Percentiles rank a stretch among this genome's conserved stretches.
Conservation (phyloP, 1,140 invertebrate genomes). For the Aphidius ervi region DNA sequence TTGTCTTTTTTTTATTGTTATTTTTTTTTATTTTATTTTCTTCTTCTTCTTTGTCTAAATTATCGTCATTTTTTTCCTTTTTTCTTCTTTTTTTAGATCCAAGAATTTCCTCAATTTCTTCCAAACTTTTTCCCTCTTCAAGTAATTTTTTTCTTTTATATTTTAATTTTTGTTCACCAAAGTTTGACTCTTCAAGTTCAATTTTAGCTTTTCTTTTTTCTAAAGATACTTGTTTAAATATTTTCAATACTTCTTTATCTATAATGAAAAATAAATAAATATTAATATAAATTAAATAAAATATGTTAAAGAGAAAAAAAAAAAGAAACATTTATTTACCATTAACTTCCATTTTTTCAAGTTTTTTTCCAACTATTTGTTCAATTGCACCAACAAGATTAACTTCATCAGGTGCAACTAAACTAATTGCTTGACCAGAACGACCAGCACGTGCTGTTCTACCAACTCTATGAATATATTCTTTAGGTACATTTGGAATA, state of each 20-base stretch:
- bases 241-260: slow-evolving; percentile 80
- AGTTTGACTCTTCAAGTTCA: slow-evolving; percentile 84
- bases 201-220: slow-evolving; percentile 89
- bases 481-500: slow-evolving; percentile 82
- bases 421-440: slow-evolving; percentile 79
- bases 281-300: not conserved
- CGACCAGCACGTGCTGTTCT: slow-evolving; percentile 91
- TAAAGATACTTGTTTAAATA: slow-evolving; percentile 87
- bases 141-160: slow-evolving; percentile 87
- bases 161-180: slow-evolving; percentile 81
- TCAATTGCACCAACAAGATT: slow-evolving; percentile 84
- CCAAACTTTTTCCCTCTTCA: slow-evolving; percentile 76
- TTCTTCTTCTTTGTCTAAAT: slow-evolving; percentile 10
- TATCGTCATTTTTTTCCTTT: slow-evolving; percentile 27
- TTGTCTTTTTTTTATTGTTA: not conserved
- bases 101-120: slow-evolving; percentile 59
- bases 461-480: slow-evolving; percentile 96
- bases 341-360: slow-evolving; percentile 80
- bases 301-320: slow-evolving; percentile 17
- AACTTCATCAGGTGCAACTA: slow-evolving; percentile 90
- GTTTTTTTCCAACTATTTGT: slow-evolving; percentile 74
- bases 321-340: slow-evolving; percentile 56
- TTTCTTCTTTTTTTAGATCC: slow-evolving; percentile 28
- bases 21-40: slow-evolving; percentile 16
- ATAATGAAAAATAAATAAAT: slow-evolving; percentile 33